Base-by-base conservation (phyloP, 30 jellyfish, hydroid and myxozoan genomes). In the Pseudorhiza aurosa region DNA sequence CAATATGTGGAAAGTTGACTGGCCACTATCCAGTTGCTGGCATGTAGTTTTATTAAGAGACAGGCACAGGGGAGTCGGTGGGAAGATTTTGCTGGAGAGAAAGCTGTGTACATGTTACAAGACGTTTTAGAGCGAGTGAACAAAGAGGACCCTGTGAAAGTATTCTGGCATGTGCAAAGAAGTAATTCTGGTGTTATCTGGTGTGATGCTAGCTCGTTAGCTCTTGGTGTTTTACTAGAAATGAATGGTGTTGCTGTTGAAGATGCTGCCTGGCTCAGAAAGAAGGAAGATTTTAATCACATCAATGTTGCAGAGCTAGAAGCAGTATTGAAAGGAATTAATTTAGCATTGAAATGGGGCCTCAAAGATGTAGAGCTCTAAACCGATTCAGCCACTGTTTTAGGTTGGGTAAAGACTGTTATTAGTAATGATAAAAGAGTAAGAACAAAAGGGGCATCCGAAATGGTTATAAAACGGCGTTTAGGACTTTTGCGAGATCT, bases 251-350 rank as follows among this genome's bases (percentile, higher is more conserved):
- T n/a, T 53, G 35, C 55, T 53, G 77, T 58, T 51, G 87, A 75
- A 29, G 87, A 75, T 75, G 81, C 77, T 25, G 81, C 87, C 4
- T 75, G 87, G 87, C 69, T 75, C 31, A 68, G 77, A 22, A 72
- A 72, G 26, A 30, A 46, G n/a, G 64, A 39, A 17, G 87, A 75
- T 53, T 47, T 10, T 3, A 29, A 24, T 29, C 87, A 53, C 65
- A 75, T 75, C 10, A 75, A 75, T 75, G 42, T 75, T 32, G 77
- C 76, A 26, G 85, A 71, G 44, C 51, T 71, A 33, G 85, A 71
- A 18, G 85, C 85, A 15, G 71, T 45, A 37, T 33, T 75, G 26
- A 75, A 75, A 35, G 87, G 77, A 1, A 26, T 75, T 9, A 75
- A 55, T 31, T 35, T 75, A 29, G 87, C 87, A 4, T 18, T 75